Base-by-base conservation (phyloP, 1,140 invertebrate genomes). In the Octopus sinensis region DNA sequence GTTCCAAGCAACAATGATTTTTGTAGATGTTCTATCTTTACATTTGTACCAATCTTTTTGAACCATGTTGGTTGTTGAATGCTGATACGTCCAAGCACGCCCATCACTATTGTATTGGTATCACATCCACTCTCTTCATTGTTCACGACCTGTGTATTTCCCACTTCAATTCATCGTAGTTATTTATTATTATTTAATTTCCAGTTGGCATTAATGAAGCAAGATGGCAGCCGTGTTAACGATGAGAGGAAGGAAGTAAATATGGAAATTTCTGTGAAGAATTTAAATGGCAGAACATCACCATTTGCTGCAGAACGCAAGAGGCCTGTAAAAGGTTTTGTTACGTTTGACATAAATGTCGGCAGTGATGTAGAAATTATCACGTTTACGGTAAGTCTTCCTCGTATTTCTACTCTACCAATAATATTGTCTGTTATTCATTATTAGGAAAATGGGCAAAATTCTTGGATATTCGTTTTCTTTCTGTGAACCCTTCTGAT, bases 171-270 rank as follows among this genome's bases (percentile, higher is more conserved):
- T 43, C 12, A 3, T 68, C 10, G 53, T 17, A 68, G 62, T 73
- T 80, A 10, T 52, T 23, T 17, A 43, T 76, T 75, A 43, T 43
- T 43, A 43, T 43, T 43, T 43, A 43, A 43, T 82, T 81, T 53
- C n/a, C 82, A 89, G 88, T 85, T 89, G 54, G 88, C 87, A 23
- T 86, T 85, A 9, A 86, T 86, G 84, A 85, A 86, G 23, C 84
- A 84, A 73, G 89, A 89, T 84, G 88, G 89, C 3, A 87, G 86
- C 51, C 87, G 88, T 17, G 86, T 88, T 51, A 53, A 62, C 1
- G 76, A 51, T 43, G 43, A 77, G 17, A 30, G 68, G n/a, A 53
- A 54, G 52, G 71, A 75, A 30, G 79, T 84, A 71, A 79, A 79
- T 53, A 79, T 84, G 9, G 80, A 71, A 13, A 83, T 80, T n/a